Percentiles rank a stretch among this genome's conserved stretches.
phyloP scores from a whole-genome alignment of 1,140 invertebrate species.

The Achatina immaculata region DNA sequence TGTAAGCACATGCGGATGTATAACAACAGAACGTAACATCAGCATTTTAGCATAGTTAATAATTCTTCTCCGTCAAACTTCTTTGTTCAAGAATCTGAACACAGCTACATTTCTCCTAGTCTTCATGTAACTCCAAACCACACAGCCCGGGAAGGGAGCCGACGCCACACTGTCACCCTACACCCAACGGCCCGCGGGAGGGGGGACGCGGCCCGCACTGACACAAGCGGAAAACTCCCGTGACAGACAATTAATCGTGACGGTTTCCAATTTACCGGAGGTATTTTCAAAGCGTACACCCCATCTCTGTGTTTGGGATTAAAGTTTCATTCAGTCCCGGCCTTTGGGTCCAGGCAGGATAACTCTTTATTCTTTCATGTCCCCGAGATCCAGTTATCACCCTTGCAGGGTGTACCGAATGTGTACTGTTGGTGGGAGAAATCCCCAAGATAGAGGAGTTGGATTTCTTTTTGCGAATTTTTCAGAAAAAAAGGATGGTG shows the following conservation, averaged over 20 bases:
- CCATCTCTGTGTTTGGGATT: neutral
- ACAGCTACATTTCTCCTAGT: neutral
- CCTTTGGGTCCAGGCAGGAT: neutral
- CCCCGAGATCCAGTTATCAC: no score
- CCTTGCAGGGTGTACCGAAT: no score
- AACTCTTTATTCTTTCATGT: no score
- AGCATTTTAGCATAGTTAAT: no score
- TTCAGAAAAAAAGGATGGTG: no score
- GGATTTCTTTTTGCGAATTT: no score
- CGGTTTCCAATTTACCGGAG: constrained; percentile 5
- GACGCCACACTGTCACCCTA: constrained; percentile 9
- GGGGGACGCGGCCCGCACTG: neutral
- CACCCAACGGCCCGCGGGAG: neutral
- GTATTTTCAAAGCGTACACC: constrained; percentile 4
- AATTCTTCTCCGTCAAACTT: no score
- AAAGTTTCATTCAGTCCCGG: constrained; percentile 2
- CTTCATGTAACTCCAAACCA: neutral
- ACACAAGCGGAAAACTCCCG: neutral
- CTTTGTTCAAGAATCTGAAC: no score
- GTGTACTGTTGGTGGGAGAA: no score
- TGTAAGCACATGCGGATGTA: no score
- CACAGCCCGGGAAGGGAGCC: neutral
- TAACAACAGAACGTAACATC: no score
- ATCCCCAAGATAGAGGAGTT: no score
- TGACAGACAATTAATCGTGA: constrained; percentile 11